Evolutionary conservation across 1,140 invertebrate genomes (phyloP).

Genomic region (Drosophila bipectinata): DNA sequence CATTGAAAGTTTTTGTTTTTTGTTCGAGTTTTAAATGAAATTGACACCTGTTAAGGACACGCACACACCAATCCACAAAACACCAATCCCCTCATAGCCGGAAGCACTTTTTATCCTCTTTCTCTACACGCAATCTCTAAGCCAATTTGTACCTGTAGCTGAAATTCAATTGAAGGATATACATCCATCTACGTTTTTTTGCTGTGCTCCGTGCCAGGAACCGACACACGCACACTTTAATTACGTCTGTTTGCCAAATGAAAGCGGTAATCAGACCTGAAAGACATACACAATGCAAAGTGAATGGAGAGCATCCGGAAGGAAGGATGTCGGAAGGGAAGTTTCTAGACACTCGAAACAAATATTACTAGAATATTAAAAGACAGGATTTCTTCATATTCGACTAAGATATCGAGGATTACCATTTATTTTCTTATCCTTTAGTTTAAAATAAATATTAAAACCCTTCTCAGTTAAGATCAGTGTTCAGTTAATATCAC

Average conservation of each 20-base stretch:
- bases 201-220: background rate
- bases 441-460: no score
- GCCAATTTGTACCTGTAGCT: conserved; percentile 74
- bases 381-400: no score
- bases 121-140: conserved; percentile 46
- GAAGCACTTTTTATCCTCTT: background rate
- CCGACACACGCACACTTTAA: conserved; percentile 63
- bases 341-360: background rate
- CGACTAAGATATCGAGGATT: no score
- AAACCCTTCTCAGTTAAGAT: no score
- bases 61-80: conserved; percentile 17
- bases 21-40: conserved; percentile 77
- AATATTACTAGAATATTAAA: background rate
- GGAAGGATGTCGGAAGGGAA: background rate
- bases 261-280: conserved; percentile 80
- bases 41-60: conserved; percentile 73
- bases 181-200: conserved; percentile 16
- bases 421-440: no score
- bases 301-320: conserved; percentile 4
- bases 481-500: no score
- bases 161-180: conserved; percentile 76
- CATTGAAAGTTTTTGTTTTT: conserved; percentile 47
- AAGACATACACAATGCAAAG: conserved; percentile 71
- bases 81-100: background rate
- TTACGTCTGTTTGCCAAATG: conserved; percentile 80